Percentiles rank a stretch among this genome's conserved stretches.
These are phyloP conservation scores for Oreortyx pictus DNA, from an alignment of 2,797 vertebrate genomes.

Conservation along the genomic window DNA sequence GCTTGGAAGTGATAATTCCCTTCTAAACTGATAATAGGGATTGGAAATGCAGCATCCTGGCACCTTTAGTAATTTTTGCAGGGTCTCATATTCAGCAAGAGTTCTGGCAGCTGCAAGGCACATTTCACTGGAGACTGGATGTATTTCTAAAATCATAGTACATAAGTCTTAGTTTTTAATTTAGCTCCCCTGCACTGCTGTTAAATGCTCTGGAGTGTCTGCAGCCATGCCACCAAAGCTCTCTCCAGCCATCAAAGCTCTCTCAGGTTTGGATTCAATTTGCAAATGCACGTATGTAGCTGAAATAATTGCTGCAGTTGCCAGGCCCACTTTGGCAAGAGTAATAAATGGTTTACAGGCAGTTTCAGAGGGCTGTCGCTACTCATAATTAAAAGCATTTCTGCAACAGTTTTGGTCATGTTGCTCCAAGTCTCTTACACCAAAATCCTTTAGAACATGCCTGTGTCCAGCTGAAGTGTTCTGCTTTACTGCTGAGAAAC, in stretches of 20 bases:
- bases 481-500: background rate
- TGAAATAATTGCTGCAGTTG: background rate
- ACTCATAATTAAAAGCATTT: constrained; percentile 13
- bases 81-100: background rate
- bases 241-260: background rate
- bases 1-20: background rate
- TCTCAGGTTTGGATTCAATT: constrained; percentile 8
- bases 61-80: background rate
- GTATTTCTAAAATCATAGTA: background rate
- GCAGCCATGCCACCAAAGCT: background rate
- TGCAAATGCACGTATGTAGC: background rate
- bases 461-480: background rate
- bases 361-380: background rate
- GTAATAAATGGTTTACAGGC: background rate
- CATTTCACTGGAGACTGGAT: background rate
- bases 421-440: background rate
- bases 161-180: background rate
- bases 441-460: constrained; percentile 15
- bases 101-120: background rate
- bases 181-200: background rate
- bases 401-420: background rate
- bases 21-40: background rate
- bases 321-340: background rate
- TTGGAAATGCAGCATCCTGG: background rate
- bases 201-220: background rate